Evolutionary conservation across 2,888 invertebrate genomes (phyloP).

Genomic region (Tipula helvola): DNA sequence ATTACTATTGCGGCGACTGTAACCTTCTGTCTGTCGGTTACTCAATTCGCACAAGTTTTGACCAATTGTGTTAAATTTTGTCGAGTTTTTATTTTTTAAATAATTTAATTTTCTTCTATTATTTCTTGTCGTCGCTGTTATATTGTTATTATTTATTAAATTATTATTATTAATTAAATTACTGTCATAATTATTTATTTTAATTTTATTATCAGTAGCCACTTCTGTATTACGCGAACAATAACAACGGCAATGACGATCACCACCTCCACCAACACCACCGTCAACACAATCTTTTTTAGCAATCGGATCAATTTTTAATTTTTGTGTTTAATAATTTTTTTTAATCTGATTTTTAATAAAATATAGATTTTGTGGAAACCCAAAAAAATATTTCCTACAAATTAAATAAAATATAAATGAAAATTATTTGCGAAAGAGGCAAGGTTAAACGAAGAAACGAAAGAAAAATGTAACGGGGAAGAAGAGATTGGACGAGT

Average conservation of each 20-base stretch:
- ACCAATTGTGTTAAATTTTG: slow-evolving; percentile 19
- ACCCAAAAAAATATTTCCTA: neutral
- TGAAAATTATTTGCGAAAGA: neutral
- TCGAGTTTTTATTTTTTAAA: neutral
- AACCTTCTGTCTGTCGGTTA: slow-evolving; percentile 23
- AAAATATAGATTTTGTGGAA: neutral
- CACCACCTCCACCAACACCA: neutral
- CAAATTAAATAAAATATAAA: neutral
- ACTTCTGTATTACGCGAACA: neutral
- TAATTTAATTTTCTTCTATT: neutral
- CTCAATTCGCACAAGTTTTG: slow-evolving; percentile 24
- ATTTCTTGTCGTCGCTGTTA: neutral
- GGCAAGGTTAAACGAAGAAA: too few species aligned
- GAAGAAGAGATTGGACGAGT: too few species aligned
- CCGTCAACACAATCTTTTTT: neutral
- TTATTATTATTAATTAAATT: neutral
- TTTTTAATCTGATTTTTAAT: neutral
- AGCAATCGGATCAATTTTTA: neutral
- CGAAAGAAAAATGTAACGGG: too few species aligned
- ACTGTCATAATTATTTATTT: neutral
- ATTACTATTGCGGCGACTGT: slow-evolving; percentile 23
- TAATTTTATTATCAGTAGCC: neutral
- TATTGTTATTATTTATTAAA: neutral
- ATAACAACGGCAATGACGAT: neutral
- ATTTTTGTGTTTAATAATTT: neutral